These are phyloP conservation scores for Trissonchulus sp. DNA, from an alignment of 2,888 invertebrate genomes.

Conservation along the genomic window DNA sequence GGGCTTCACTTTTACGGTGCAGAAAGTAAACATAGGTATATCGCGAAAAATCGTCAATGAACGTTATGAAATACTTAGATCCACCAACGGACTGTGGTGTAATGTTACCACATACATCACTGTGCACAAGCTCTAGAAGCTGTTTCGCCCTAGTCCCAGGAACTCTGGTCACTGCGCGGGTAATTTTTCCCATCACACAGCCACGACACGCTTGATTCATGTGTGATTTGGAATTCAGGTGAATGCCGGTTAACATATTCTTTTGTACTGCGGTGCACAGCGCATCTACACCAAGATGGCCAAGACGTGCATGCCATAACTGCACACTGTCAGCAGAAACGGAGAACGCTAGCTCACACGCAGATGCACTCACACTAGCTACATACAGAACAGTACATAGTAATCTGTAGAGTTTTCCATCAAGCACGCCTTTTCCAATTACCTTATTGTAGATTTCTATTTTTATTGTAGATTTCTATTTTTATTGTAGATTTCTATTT, in stretches of 20 bases:
- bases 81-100: not conserved
- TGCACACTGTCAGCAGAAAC: no score
- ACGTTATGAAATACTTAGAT: not conserved
- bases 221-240: not conserved
- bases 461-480: no score
- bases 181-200: not conserved
- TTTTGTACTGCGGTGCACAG: not conserved
- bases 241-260: not conserved
- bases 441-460: no score
- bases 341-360: not conserved
- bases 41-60: not conserved
- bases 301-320: not conserved
- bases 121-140: not conserved
- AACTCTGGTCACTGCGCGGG: not conserved
- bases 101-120: not conserved
- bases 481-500: no score
- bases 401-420: not conserved
- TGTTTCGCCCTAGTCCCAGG: not conserved
- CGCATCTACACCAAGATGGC: not conserved
- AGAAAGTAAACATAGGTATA: not conserved
- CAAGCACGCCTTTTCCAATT: not conserved
- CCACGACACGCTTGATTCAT: no score
- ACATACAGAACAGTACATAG: not conserved
- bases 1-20: not conserved
- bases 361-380: not conserved